Evolutionary conservation across 2,113 vertebrate genomes (phyloP).

Genomic region (Phoenicopterus ruber): DNA sequence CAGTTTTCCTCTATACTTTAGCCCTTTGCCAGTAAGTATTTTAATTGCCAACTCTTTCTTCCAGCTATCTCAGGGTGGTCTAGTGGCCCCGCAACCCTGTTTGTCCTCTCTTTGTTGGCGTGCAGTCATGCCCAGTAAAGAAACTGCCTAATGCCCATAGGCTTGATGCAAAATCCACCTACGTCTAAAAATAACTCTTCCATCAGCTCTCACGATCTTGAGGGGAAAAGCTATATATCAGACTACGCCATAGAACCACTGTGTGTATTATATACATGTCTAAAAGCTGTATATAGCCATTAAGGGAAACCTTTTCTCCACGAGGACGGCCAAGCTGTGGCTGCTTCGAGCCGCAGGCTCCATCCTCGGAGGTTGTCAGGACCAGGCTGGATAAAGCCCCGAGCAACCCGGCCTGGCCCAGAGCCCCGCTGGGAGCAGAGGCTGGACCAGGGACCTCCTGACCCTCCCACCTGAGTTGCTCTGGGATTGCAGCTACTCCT

Average conservation of each 20-base stretch:
- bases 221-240: neutral
- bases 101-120: neutral
- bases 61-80: neutral
- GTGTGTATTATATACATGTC: accelerated
- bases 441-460: neutral
- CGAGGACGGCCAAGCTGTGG: neutral
- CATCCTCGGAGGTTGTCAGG: neutral
- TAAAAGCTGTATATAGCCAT: accelerated
- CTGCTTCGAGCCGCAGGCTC: neutral
- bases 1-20: neutral
- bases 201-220: neutral
- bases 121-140: neutral
- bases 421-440: neutral
- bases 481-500: neutral
- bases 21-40: neutral
- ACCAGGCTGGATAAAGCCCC: neutral
- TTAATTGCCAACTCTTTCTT: neutral
- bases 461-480: neutral
- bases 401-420: neutral
- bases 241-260: accelerated
- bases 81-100: neutral
- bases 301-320: neutral
- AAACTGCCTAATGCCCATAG: neutral
- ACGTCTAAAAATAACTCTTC: neutral
- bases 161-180: neutral